These are phyloP conservation scores for Dascillus cervinus DNA, from an alignment of 2,888 invertebrate species.

Conservation along the genomic window DNA sequence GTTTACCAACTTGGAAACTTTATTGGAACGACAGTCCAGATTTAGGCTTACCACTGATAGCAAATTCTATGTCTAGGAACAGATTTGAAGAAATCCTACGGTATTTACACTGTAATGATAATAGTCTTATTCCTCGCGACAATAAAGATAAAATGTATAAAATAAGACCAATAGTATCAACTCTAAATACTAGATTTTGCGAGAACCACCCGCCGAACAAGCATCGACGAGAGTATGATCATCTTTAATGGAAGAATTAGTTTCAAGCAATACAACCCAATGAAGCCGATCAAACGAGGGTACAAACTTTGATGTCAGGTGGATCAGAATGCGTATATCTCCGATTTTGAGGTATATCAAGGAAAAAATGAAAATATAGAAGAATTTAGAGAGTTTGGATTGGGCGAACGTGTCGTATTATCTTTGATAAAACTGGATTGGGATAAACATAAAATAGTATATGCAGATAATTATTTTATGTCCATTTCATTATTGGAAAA, in stretches of 20 bases:
- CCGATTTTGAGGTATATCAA: slow-evolving; percentile 15
- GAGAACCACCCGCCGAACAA: slow-evolving; percentile 8
- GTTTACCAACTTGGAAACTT: slow-evolving; percentile 2
- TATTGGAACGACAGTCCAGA: slow-evolving; percentile 5
- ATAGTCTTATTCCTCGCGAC: slow-evolving; percentile 1
- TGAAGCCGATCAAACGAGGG: slow-evolving; percentile 9
- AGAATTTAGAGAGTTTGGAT: slow-evolving; percentile 14
- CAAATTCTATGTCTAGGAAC: slow-evolving; percentile 4
- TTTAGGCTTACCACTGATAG: slow-evolving; percentile 5
- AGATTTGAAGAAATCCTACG: slow-evolving; percentile 8
- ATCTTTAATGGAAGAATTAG: slow-evolving; percentile 17
- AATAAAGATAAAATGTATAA: slow-evolving; percentile 2
- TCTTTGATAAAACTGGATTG: slow-evolving; percentile 8
- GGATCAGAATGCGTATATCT: slow-evolving; percentile 11
- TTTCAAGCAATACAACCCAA: slow-evolving; percentile 9
- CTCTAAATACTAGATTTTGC: slow-evolving; percentile 5
- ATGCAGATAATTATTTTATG: slow-evolving; percentile 14
- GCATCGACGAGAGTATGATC: slow-evolving; percentile 16
- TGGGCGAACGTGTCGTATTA: slow-evolving; percentile 14
- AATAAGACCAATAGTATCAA: slow-evolving; percentile 10
- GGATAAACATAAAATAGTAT: slow-evolving; percentile 7
- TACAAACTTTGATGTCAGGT: slow-evolving; percentile 6
- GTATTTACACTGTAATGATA: slow-evolving; percentile 7
- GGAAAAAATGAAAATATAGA: slow-evolving; percentile 16
- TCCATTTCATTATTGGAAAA: slow-evolving; percentile 12